Conservation (phyloP, 2,113 vertebrate species). For the Aplodontia rufa region DNA sequence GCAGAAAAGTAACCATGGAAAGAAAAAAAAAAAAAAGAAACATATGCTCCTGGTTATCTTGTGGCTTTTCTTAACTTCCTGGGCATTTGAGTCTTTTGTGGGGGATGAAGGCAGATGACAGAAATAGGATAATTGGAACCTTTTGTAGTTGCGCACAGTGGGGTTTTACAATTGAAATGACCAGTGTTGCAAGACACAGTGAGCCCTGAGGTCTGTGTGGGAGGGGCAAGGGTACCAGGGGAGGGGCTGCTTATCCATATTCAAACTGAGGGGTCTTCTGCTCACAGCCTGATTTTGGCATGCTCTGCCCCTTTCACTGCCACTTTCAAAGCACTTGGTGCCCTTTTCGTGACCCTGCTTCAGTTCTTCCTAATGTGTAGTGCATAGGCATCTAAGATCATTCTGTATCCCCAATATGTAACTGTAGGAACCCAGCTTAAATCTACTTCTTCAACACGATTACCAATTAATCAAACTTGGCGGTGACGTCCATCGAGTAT, state of each 20-base stretch:
- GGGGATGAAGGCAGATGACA: constrained; percentile 59
- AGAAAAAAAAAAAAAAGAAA: constrained; percentile 26
- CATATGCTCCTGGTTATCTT: constrained; percentile 63
- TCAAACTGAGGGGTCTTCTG: background rate
- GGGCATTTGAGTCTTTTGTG: constrained; percentile 63
- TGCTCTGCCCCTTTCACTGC: background rate
- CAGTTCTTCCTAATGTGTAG: background rate
- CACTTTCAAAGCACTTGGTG: background rate
- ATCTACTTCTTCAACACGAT: background rate
- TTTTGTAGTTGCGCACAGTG: constrained; percentile 51
- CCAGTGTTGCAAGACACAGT: background rate
- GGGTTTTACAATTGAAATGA: constrained; percentile 45
- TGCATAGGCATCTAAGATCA: no score
- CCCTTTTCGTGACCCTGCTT: background rate
- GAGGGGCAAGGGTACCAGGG: background rate
- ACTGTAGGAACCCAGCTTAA: background rate
- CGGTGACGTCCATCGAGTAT: background rate
- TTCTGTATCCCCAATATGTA: background rate
- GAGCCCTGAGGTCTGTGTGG: constrained; percentile 10
- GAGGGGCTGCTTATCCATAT: background rate
- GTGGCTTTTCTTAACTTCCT: constrained; percentile 62
- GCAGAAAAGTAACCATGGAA: constrained; percentile 55
- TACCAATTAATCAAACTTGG: background rate
- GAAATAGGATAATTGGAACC: constrained; percentile 58
- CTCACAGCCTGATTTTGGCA: background rate